Percentiles rank a stretch among this genome's conserved stretches.
Conservation (phyloP, 92 coral and sea anemone genomes). For the Epizoanthus fatuus region DNA sequence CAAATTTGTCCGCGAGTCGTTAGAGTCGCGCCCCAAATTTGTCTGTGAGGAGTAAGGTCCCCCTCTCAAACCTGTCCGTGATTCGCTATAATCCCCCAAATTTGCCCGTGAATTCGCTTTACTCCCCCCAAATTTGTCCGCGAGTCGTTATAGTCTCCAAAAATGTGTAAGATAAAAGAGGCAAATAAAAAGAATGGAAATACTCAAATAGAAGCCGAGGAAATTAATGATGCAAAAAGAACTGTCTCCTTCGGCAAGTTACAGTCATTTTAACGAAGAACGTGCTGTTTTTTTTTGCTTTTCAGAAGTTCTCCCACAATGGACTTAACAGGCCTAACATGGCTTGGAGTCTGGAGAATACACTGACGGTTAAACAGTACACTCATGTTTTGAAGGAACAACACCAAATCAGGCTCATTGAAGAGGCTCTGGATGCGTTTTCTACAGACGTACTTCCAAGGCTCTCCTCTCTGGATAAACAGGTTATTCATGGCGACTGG, state of each 20-base stretch:
- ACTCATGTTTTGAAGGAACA: slow-evolving; percentile 13
- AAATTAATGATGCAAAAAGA: too few species aligned
- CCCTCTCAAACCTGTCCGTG: too few species aligned
- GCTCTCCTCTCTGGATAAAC: slow-evolving; percentile 7
- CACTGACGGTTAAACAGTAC: slow-evolving; percentile 5
- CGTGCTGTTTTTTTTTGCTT: neutral
- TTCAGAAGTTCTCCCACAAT: slow-evolving; percentile 22
- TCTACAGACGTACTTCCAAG: slow-evolving; percentile 11
- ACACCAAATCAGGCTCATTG: slow-evolving; percentile 1
- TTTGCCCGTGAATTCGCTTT: too few species aligned
- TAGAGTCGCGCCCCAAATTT: too few species aligned
- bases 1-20: too few species aligned
- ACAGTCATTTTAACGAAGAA: neutral
- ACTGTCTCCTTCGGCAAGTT: neutral
- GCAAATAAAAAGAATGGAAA: too few species aligned
- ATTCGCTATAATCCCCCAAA: too few species aligned
- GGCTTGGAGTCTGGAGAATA: slow-evolving; percentile 20
- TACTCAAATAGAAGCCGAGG: too few species aligned
- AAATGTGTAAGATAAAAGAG: too few species aligned
- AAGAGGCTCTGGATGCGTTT: slow-evolving; percentile 8
- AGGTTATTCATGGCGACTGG: slow-evolving; percentile 51
- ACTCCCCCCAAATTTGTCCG: too few species aligned
- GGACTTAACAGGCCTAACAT: slow-evolving; percentile 21
- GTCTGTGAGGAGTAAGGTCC: too few species aligned
- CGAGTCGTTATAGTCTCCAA: too few species aligned